Conservation (phyloP, 2,113 vertebrate species). For the Cyanoramphus novaezelandiae region DNA sequence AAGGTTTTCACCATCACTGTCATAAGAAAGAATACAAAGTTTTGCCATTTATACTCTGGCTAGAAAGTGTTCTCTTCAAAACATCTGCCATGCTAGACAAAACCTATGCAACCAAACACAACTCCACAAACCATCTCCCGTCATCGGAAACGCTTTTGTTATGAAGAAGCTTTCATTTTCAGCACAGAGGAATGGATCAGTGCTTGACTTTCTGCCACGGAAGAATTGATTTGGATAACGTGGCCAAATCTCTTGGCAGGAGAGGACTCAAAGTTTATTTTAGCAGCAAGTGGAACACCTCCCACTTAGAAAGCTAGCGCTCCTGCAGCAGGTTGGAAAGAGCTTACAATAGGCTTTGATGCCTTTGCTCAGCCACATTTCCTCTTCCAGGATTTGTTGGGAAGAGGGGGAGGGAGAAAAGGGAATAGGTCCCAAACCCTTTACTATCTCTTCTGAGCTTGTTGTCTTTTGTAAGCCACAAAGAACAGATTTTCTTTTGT, state of each 20-base stretch:
- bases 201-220: neutral
- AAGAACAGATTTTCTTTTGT: slow-evolving; percentile 83
- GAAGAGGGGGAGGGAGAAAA: slow-evolving; percentile 62
- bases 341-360: slow-evolving; percentile 75
- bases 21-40: neutral
- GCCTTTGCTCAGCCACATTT: slow-evolving; percentile 79
- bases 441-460: slow-evolving; percentile 79
- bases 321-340: slow-evolving; percentile 50
- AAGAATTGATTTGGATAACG: slow-evolving; percentile 28
- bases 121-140: neutral
- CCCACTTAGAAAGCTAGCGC: slow-evolving; percentile 58
- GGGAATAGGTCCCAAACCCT: slow-evolving; percentile 52
- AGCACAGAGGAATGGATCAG: neutral
- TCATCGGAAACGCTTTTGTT: neutral
- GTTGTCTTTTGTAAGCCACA: slow-evolving; percentile 84
- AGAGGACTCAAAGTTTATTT: slow-evolving; percentile 48
- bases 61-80: neutral
- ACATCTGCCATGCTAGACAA: neutral
- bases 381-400: slow-evolving; percentile 75
- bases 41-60: neutral
- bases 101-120: neutral
- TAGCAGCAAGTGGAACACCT: slow-evolving; percentile 43
- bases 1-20: neutral
- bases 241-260: neutral
- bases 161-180: neutral